phyloP scores from a whole-genome alignment of 2,113 vertebrate genomes.

The Thamnaconus septentrionalis region DNA sequence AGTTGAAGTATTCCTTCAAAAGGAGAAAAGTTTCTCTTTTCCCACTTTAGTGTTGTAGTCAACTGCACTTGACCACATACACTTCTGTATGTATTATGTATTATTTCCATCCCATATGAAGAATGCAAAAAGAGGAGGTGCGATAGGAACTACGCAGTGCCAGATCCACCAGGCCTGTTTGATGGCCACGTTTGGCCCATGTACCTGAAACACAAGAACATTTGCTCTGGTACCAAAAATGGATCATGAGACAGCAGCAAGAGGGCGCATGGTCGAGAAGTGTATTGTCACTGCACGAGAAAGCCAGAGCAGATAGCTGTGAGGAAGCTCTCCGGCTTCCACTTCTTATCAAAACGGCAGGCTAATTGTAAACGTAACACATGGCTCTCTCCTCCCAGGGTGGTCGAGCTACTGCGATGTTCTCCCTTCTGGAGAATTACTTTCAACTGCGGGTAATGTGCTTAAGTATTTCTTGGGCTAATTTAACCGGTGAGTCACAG shows the following conservation, averaged over 20 bases:
- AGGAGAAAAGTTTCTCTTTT: slow-evolving; percentile 12
- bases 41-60: too few species aligned
- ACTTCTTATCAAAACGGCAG: slow-evolving; percentile 40
- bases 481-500: not conserved
- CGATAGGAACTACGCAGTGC: slow-evolving; percentile 86
- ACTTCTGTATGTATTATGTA: slow-evolving; percentile 3
- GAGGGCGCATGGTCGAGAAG: not conserved
- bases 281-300: not conserved
- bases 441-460: slow-evolving; percentile 16
- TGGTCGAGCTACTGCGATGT: slow-evolving; percentile 21
- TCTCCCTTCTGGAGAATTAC: slow-evolving; percentile 11
- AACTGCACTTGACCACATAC: not conserved
- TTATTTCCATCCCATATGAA: slow-evolving; percentile 93
- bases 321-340: slow-evolving; percentile 32
- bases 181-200: slow-evolving; percentile 96
- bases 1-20: slow-evolving; percentile 5
- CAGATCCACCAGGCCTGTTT: slow-evolving; percentile 91
- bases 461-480: slow-evolving; percentile 20
- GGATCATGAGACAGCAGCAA: not conserved
- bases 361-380: slow-evolving; percentile 7
- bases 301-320: slow-evolving; percentile 39
- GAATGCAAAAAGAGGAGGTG: slow-evolving; percentile 93
- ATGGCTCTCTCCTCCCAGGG: slow-evolving; percentile 22
- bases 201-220: slow-evolving; percentile 88
- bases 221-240: not conserved